Conservation (phyloP, 2,113 vertebrate genomes). For the Galeopterus variegatus region DNA sequence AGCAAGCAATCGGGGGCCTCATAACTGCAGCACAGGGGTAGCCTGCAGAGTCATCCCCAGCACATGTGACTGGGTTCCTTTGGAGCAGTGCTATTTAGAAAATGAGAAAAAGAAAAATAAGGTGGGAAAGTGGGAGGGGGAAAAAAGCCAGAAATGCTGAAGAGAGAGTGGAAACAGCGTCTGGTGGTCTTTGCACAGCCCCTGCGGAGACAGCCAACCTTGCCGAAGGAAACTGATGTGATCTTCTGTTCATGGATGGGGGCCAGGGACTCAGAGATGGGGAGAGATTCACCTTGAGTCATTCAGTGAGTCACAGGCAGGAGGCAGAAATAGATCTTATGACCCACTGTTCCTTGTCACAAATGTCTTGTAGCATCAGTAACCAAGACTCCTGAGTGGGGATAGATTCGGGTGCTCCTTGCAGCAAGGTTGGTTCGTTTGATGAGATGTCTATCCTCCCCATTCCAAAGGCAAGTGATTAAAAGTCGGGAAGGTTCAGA, state of each 20-base stretch:
- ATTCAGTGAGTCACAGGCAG: constrained; percentile 76
- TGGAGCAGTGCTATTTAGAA: constrained; percentile 58
- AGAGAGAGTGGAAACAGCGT: background rate
- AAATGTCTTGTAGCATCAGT: constrained; percentile 17
- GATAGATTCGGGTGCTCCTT: background rate
- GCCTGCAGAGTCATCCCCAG: background rate
- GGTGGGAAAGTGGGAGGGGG: background rate
- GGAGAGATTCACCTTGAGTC: constrained; percentile 74
- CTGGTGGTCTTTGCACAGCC: background rate
- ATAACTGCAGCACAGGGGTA: background rate
- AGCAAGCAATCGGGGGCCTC: background rate
- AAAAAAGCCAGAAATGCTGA: background rate
- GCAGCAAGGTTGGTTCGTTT: background rate
- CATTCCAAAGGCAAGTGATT: constrained; percentile 6
- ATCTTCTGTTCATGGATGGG: background rate
- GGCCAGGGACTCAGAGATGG: background rate
- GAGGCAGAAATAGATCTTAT: constrained; percentile 77
- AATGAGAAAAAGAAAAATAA: background rate
- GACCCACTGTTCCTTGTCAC: constrained; percentile 64
- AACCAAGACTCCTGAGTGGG: background rate
- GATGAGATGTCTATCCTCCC: background rate
- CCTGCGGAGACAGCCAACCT: background rate
- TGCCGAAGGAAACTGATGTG: background rate
- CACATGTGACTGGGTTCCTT: background rate
- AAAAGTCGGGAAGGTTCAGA: background rate